These are phyloP conservation scores for Lathronympha strigana DNA, from an alignment of 2,888 invertebrate genomes.

Conservation along the genomic window DNA sequence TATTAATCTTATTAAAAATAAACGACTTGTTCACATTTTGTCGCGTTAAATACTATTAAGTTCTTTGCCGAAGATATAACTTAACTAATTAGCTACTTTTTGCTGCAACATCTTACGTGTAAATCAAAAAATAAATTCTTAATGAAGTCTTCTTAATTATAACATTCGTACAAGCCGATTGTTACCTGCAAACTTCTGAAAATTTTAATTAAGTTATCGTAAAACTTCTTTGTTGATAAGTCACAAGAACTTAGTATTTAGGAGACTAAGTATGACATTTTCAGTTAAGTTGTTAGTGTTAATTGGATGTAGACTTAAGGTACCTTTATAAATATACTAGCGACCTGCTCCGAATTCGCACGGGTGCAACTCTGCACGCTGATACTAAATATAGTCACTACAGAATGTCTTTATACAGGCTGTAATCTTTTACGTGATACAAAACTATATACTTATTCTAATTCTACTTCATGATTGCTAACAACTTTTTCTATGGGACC, in stretches of 20 bases:
- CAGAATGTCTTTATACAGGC: too few relatives aligned
- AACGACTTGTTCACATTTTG: too few relatives aligned
- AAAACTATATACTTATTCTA: too few relatives aligned
- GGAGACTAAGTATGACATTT: slow-evolving; percentile 17
- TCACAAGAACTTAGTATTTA: slow-evolving; percentile 37
- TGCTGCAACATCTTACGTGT: slow-evolving; percentile 16
- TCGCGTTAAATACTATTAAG: background rate
- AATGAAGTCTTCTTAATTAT: slow-evolving; percentile 63
- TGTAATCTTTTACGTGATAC: too few relatives aligned
- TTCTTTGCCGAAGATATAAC: background rate
- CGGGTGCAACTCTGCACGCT: too few relatives aligned
- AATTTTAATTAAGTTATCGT: slow-evolving; percentile 63
- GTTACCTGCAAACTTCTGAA: slow-evolving; percentile 54
- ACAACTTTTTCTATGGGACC: too few relatives aligned
- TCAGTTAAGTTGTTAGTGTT: slow-evolving; percentile 21
- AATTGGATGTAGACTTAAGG: slow-evolving; percentile 30
- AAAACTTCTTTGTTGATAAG: slow-evolving; percentile 49
- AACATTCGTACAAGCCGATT: slow-evolving; percentile 56
- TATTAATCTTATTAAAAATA: too few relatives aligned
- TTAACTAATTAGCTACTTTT: slow-evolving; percentile 11
- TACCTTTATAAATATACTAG: background rate
- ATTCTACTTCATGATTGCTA: too few relatives aligned
- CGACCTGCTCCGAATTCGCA: too few relatives aligned
- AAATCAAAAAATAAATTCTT: slow-evolving; percentile 48
- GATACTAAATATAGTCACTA: too few relatives aligned